A percentile compares a stretch with the other conserved stretches of the same genome.
Conservation (phyloP, 2,113 vertebrate species). For the Romanogobio albipinnatus region DNA sequence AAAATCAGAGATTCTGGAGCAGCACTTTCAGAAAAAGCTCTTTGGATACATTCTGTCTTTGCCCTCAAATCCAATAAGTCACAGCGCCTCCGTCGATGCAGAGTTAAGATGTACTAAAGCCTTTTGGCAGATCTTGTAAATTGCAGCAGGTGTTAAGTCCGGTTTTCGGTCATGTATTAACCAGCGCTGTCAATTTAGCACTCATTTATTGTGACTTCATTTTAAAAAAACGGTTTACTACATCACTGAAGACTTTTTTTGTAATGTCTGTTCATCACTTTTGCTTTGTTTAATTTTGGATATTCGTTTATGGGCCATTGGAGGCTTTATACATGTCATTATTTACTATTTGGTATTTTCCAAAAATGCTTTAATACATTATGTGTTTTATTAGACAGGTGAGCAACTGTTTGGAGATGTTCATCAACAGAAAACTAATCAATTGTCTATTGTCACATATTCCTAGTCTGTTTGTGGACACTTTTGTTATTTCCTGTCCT, state of each 20-base stretch:
- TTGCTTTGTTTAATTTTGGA: background rate
- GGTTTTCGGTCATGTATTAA: background rate
- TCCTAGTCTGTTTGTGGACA: too few relatives aligned
- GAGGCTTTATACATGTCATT: background rate
- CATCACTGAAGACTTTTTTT: background rate
- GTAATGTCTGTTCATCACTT: background rate
- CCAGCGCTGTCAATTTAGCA: background rate
- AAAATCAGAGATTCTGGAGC: slow-evolving; percentile 20
- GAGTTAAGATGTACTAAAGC: slow-evolving; percentile 26
- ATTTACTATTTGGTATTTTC: background rate
- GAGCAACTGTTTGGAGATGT: too few relatives aligned
- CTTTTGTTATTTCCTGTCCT: too few relatives aligned
- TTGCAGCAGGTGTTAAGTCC: slow-evolving; percentile 26
- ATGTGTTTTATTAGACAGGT: too few relatives aligned
- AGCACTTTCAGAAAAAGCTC: background rate
- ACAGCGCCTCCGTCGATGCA: background rate
- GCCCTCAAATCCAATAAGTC: slow-evolving; percentile 28
- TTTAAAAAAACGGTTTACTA: background rate
- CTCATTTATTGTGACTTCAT: background rate
- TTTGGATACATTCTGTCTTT: background rate
- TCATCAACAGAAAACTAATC: too few relatives aligned
- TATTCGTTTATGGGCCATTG: background rate
- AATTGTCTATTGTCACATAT: too few relatives aligned
- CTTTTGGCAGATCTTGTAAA: slow-evolving; percentile 22
- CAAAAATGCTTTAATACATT: too few relatives aligned